phyloP scores from a whole-genome alignment of 2,888 invertebrate genomes.

The Tuberolachnus salignus region DNA sequence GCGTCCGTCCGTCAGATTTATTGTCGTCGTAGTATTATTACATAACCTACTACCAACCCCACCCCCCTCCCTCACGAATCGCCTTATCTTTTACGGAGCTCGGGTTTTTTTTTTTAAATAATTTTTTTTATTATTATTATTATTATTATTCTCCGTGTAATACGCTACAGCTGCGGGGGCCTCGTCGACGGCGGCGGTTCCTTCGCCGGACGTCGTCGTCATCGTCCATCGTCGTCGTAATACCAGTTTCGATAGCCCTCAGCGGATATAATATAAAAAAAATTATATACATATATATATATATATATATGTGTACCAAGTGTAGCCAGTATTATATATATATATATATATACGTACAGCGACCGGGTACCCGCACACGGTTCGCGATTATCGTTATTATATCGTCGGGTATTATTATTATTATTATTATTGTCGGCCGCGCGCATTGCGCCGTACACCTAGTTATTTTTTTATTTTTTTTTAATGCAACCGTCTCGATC shows the following conservation, averaged over 20 bases:
- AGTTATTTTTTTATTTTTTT: conserved; percentile 30
- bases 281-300: too few species aligned
- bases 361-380: not conserved
- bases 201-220: conserved; percentile 1
- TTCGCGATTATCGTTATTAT: conserved; percentile 27
- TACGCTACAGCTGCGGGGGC: not conserved
- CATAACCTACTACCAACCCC: too few species aligned
- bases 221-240: not conserved
- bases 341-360: too few species aligned
- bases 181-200: not conserved
- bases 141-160: not conserved
- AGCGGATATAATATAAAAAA: conserved; percentile 3
- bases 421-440: not conserved
- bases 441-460: not conserved
- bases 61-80: too few species aligned
- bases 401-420: conserved; percentile 29
- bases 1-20: too few species aligned
- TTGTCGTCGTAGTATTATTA: too few species aligned
- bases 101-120: too few species aligned
- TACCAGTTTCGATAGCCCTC: conserved; percentile 54
- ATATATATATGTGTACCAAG: too few species aligned
- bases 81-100: too few species aligned
- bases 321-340: too few species aligned
- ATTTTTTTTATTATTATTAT: too few species aligned
- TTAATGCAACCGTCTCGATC: conserved; percentile 28